Conservation (phyloP, 2,113 vertebrate species). For the Rousettus leschenaultii region DNA sequence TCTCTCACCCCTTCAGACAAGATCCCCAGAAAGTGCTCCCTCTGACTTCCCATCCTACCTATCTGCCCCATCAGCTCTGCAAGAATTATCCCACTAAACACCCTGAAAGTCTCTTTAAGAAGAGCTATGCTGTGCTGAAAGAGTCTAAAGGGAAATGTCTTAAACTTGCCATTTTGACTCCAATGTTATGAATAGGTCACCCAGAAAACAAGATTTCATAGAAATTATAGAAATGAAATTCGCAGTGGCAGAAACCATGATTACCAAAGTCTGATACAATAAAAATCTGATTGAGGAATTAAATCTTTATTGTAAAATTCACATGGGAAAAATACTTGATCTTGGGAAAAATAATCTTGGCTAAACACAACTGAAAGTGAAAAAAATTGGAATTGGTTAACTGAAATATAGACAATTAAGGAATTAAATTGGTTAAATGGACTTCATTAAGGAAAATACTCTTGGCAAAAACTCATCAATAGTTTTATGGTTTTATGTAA, state of each 20-base stretch:
- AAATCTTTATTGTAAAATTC: not conserved
- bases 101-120: not conserved
- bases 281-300: not conserved
- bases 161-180: not conserved
- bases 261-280: not conserved
- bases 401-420: not conserved
- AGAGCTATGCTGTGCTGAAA: not conserved
- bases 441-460: not conserved
- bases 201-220: not conserved
- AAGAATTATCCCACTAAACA: accelerated
- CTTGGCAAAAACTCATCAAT: not conserved
- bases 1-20: not conserved
- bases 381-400: not conserved
- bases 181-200: not conserved
- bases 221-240: not conserved
- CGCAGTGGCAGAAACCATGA: not conserved
- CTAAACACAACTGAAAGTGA: not conserved
- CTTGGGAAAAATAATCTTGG: not conserved
- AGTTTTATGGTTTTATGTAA: not conserved
- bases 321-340: not conserved
- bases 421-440: not conserved
- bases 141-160: not conserved
- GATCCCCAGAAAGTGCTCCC: not conserved
- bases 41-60: not conserved
- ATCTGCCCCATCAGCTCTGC: not conserved